phyloP scores from a whole-genome alignment of 2,888 invertebrate species.

The Caradrina kadenii region DNA sequence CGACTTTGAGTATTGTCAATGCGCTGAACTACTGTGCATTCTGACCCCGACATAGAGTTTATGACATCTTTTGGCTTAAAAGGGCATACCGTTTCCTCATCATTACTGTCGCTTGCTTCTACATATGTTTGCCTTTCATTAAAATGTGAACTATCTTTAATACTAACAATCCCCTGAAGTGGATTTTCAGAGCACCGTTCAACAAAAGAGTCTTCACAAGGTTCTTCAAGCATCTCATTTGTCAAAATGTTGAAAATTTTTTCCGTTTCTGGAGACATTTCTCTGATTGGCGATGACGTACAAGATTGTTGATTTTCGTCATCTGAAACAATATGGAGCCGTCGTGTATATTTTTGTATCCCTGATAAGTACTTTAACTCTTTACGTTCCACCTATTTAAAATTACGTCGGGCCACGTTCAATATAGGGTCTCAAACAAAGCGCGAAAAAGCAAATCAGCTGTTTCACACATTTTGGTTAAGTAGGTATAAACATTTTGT shows the following conservation, averaged over 20 bases:
- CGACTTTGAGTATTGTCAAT: slow-evolving; percentile 36
- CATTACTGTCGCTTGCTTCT: slow-evolving; percentile 42
- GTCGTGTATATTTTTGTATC: slow-evolving; percentile 19
- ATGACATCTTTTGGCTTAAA: slow-evolving; percentile 40
- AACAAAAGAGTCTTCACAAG: slow-evolving; percentile 37
- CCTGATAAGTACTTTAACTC: slow-evolving; percentile 40
- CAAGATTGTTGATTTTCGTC: slow-evolving; percentile 44
- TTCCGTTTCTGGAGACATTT: slow-evolving; percentile 44
- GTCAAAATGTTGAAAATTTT: slow-evolving; percentile 37
- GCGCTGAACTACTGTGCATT: slow-evolving; percentile 42
- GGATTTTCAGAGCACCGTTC: slow-evolving; percentile 35
- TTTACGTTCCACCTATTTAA: slow-evolving; percentile 39
- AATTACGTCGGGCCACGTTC: too few species aligned
- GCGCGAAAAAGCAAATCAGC: too few species aligned
- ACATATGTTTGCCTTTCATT: slow-evolving; percentile 37
- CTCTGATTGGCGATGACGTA: slow-evolving; percentile 43
- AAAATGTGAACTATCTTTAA: slow-evolving; percentile 41
- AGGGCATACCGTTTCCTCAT: slow-evolving; percentile 40
- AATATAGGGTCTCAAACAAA: too few species aligned
- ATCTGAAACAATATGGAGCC: slow-evolving; percentile 37
- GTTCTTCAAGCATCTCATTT: slow-evolving; percentile 40
- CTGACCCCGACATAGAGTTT: slow-evolving; percentile 36
- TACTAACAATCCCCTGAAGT: slow-evolving; percentile 38
- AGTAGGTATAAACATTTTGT: too few species aligned
- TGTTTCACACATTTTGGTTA: too few species aligned